These are phyloP conservation scores for Dendrophyllia cribrosa DNA, from an alignment of 64 coral and sea anemone species.

Conservation along the genomic window DNA sequence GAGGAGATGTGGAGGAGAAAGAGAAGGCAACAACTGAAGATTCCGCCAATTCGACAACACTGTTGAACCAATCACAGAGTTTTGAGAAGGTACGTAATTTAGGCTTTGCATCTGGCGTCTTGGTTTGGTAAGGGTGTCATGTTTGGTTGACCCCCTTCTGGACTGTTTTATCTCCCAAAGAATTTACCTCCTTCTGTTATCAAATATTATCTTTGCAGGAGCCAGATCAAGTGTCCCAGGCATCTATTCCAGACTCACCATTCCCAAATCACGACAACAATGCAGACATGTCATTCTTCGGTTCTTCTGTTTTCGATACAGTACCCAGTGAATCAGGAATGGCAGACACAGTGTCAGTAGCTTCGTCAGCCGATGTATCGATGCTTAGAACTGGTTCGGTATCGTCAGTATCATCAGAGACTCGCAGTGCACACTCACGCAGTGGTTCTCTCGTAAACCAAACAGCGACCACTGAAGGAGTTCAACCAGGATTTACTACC, in stretches of 20 bases:
- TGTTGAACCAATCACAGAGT: neutral
- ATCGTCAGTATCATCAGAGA: conserved; percentile 76
- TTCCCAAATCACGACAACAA: neutral
- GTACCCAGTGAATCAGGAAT: conserved; percentile 45
- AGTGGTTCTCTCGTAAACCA: conserved; percentile 19
- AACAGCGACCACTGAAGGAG: neutral
- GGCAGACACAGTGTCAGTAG: conserved; percentile 71
- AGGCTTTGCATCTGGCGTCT: no score
- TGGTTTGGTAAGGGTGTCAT: neutral
- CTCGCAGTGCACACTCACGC: conserved; percentile 20
- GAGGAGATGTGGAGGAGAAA: neutral
- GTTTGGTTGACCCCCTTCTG: neutral
- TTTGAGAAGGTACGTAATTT: neutral
- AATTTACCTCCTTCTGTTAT: neutral
- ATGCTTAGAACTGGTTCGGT: conserved; percentile 76
- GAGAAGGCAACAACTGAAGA: neutral
- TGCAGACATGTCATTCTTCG: conserved; percentile 58
- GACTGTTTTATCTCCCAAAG: neutral
- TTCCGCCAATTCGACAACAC: neutral
- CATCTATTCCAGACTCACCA: neutral
- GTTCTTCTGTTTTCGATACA: conserved; percentile 62
- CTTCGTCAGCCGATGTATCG: conserved; percentile 80
- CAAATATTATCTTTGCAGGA: neutral
- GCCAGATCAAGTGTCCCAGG: conserved; percentile 39
- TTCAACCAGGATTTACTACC: neutral